Base-by-base conservation (phyloP, 2,113 vertebrate genomes). In the Rhinolophus ferrumequinum region DNA sequence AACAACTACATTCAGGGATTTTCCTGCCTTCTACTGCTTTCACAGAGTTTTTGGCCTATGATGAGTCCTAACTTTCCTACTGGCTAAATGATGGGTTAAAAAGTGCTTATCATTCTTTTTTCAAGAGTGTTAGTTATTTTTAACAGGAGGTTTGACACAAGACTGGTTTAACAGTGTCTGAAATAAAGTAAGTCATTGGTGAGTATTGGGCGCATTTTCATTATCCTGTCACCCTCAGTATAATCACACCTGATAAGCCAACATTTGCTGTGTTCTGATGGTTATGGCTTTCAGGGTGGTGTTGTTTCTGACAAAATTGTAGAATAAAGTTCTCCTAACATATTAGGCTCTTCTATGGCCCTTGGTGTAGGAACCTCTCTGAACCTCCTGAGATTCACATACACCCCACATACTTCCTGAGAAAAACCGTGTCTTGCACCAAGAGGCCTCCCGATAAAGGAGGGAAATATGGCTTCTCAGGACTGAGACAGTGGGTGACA, bases 41-140 rank as follows among this genome's bases (percentile, higher is more conserved):
- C 86, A 38, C 19, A 92, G 77, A 56, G 1, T 47, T 90, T 91
- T 52, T 88, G 38, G 24, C 70, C 38, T 67, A 18, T 88, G 56
- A 91, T 54, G 4, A 93, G 77, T 88, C 38, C 47, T 52, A 67
- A 62, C 41, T 86, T 85, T 90, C 72, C 86, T 86, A 54, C 26
- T 86, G 79, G 22, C 10, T 93, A 35, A 54, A 6, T 38, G 56
- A 94, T 82, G 26, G 19, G 79, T 79, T 91, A 85, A 72, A 73
- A 69, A 79, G 56, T 64, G 83, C 50, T 70, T 19, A 88, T 50
- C 58, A 88, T 50, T 92, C 35, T 93, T 85, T 82, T 64, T 41
- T 96, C 56, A 83, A 84, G 19, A 58, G 8, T 58, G 67, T 84
- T 38, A 93, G n/a, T 58, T 83, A 75, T 67, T 95, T 92, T 90